Evolutionary conservation across 2,797 vertebrate species (phyloP), one percentile per base, ranked within the genome.

Genomic region (Bradypodion ventrale): DNA sequence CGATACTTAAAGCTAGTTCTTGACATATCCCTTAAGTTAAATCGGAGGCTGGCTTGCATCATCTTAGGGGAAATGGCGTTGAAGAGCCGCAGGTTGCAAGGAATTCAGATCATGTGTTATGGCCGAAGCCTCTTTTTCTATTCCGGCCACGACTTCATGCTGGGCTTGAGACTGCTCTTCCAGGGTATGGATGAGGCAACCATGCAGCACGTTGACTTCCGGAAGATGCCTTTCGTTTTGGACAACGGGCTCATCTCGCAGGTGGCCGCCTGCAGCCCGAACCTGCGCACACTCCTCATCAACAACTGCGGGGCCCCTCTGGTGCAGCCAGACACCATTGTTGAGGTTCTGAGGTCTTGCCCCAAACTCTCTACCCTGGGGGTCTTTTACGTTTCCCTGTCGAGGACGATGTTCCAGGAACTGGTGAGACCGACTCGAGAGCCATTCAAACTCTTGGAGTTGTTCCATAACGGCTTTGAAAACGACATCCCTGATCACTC

Each of bases 241-340:
- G 92, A 91, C 1, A 95, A 95, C 4, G 72, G 89, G 1, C 92
- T 96, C 23, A 93, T 97, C 6, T 93, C 91, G 13, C 94, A 92
- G 27, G 35, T 95, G 13, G 96, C 96, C 19, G 83, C 32, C 7
- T 65, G 93, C 69, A 96, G 95, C 85, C 96, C 96, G 0, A 90
- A 94, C 63, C 84, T 97, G 68, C 92, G 62, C 60, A 95, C 94
- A 52, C 89, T 97, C 63, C 97, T 96, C 84, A 93, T 97, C 80
- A 96, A 97, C 90, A 97, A 97, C 85, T 78, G 87, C 72, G 96
- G n/a, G n/a, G n/a, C n/a, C n/a, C n/a, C 96, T 1, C 88, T 97
- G 68, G 96, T 97, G 46, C 95, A 89, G 1, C 89, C 95, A 0
- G 86, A 89, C 60, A 94, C 95, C 0, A 62, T 96, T 6, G 89